These are phyloP conservation scores for Lasioglossum calceatum DNA, from an alignment of 2,888 invertebrate genomes.

Conservation along the genomic window DNA sequence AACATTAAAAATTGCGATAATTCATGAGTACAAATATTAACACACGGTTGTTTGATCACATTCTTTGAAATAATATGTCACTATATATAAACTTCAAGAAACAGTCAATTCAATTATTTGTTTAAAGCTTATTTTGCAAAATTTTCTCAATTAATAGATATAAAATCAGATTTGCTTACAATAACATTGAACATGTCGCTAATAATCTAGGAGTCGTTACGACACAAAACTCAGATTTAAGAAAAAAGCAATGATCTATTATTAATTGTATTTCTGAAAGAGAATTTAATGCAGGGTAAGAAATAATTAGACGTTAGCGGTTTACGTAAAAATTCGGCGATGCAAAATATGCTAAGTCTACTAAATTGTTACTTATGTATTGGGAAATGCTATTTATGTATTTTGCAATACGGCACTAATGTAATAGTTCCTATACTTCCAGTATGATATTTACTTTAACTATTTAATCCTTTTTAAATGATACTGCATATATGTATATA, in stretches of 20 bases:
- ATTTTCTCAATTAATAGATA: background rate
- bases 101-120: background rate
- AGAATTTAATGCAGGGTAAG: background rate
- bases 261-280: background rate
- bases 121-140: background rate
- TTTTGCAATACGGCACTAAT: background rate
- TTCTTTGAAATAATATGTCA: background rate
- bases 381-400: background rate
- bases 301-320: background rate
- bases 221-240: background rate
- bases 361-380: background rate
- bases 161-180: background rate
- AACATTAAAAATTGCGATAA: background rate
- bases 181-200: background rate
- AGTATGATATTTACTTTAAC: background rate
- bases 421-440: background rate
- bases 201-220: background rate
- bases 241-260: background rate
- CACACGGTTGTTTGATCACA: background rate
- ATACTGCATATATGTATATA: background rate
- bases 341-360: background rate
- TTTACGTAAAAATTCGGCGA: background rate
- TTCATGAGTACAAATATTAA: background rate
- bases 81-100: background rate
- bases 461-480: background rate